Percentiles rank a stretch among this genome's conserved stretches.
phyloP scores from a whole-genome alignment of 2,888 invertebrate genomes.

The Drosophila barbarae region DNA sequence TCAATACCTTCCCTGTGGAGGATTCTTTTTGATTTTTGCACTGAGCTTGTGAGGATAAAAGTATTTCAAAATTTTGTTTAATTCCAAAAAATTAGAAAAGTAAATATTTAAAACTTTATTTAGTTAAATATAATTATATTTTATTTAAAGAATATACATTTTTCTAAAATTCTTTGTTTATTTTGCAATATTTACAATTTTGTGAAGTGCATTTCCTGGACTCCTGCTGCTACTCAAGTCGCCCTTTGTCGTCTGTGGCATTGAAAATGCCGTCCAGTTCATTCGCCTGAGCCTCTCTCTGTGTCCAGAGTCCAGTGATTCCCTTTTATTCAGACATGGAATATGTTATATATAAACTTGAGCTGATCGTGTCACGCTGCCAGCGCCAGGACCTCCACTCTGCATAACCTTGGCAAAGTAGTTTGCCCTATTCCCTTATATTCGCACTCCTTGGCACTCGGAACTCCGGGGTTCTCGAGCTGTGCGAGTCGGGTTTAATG shows the following conservation, averaged over 20 bases:
- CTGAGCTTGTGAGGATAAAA: constrained; percentile 6
- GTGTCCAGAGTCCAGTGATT: constrained; percentile 27
- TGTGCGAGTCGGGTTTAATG: constrained; percentile 58
- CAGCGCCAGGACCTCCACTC: constrained; percentile 7
- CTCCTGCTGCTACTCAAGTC: constrained; percentile 18
- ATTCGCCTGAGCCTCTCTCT: constrained; percentile 53
- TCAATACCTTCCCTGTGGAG: constrained; percentile 16
- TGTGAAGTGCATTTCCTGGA: constrained; percentile 5
- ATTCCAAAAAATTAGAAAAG: neutral
- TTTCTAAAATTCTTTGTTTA: neutral
- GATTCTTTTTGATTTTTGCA: constrained; percentile 22
- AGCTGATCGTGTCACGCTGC: constrained; percentile 37
- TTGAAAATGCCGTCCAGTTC: constrained; percentile 72
- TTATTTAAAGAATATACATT: neutral
- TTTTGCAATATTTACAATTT: neutral
- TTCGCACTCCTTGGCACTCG: constrained; percentile 39
- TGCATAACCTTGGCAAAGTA: constrained; percentile 76
- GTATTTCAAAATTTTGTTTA: neutral
- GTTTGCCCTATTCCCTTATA: constrained; percentile 79
- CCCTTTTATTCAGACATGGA: constrained; percentile 7
- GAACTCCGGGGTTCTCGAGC: constrained; percentile 9
- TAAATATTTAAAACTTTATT: neutral
- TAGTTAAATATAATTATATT: neutral
- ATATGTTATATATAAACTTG: too few species aligned
- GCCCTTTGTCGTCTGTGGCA: constrained; percentile 66